A percentile compares a stretch with the other conserved stretches of the same genome.
phyloP scores from a whole-genome alignment of 2,888 invertebrate species.

The Heliconius sara region DNA sequence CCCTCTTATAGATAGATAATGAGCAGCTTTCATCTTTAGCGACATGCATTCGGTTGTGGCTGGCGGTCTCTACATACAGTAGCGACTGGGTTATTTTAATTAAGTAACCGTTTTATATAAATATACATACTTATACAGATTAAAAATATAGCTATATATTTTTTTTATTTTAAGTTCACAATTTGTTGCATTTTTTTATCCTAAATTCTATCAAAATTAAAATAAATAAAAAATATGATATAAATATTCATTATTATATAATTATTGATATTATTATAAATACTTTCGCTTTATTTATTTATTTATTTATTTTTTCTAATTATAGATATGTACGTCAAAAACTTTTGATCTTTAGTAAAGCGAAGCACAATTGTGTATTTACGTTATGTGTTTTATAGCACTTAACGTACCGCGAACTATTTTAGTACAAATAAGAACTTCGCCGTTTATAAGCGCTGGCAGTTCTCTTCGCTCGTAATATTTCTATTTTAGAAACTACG shows the following conservation, averaged over 20 bases:
- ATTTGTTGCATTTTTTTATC: too few species aligned
- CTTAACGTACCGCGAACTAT: conserved; percentile 33
- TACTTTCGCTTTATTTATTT: too few species aligned
- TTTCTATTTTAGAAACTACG: conserved; percentile 32
- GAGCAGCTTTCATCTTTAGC: conserved; percentile 36
- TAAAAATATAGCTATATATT: too few species aligned
- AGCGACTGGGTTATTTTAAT: neutral
- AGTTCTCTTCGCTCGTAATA: conserved; percentile 28
- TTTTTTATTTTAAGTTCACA: too few species aligned
- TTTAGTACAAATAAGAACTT: conserved; percentile 37
- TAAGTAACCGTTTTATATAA: neutral
- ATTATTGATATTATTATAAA: too few species aligned
- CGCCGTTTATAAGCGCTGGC: conserved; percentile 31
- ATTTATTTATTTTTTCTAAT: neutral
- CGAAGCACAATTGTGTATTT: conserved; percentile 31
- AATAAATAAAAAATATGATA: too few species aligned
- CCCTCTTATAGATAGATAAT: conserved; percentile 40
- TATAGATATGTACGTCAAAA: neutral
- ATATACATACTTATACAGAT: too few species aligned
- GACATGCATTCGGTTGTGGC: conserved; percentile 31
- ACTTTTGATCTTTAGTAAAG: conserved; percentile 8
- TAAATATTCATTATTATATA: too few species aligned
- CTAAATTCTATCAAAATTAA: too few species aligned
- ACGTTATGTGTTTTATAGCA: conserved; percentile 29
- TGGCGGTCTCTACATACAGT: neutral